Evolutionary conservation across 2,888 invertebrate genomes (phyloP).

Genomic region (Himalopsyche japonica): DNA sequence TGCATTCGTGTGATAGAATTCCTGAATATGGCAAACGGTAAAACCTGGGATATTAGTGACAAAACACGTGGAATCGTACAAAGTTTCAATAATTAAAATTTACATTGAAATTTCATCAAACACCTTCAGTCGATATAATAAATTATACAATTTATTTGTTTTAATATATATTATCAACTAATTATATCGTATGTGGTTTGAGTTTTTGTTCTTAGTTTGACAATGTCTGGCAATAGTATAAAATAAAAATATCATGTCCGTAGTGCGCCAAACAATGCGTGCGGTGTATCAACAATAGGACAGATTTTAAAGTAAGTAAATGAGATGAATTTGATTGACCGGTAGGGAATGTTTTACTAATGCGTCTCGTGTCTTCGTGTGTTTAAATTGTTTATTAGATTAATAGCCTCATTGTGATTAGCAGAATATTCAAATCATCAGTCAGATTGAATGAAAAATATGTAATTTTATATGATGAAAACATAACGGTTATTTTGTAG

Average conservation of each 20-base stretch:
- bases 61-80: too few relatives aligned
- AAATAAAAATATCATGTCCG: not conserved
- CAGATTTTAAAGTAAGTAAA: not conserved
- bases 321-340: not conserved
- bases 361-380: not conserved
- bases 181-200: not conserved
- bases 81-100: too few relatives aligned
- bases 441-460: not conserved
- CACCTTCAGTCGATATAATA: too few relatives aligned
- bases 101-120: too few relatives aligned
- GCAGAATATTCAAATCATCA: not conserved
- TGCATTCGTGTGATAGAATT: too few relatives aligned
- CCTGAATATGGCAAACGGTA: too few relatives aligned
- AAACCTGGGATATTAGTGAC: too few relatives aligned
- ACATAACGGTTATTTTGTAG: not conserved
- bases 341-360: not conserved
- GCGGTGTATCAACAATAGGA: not conserved
- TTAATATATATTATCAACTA: too few relatives aligned
- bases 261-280: not conserved
- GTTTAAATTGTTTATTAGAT: not conserved
- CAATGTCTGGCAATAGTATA: not conserved
- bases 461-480: not conserved
- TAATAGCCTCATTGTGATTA: not conserved
- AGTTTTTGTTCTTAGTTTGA: not conserved
- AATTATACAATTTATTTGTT: too few relatives aligned